Base-by-base conservation (phyloP, 2,113 vertebrate species). In the Hippoglossus stenolepis region DNA sequence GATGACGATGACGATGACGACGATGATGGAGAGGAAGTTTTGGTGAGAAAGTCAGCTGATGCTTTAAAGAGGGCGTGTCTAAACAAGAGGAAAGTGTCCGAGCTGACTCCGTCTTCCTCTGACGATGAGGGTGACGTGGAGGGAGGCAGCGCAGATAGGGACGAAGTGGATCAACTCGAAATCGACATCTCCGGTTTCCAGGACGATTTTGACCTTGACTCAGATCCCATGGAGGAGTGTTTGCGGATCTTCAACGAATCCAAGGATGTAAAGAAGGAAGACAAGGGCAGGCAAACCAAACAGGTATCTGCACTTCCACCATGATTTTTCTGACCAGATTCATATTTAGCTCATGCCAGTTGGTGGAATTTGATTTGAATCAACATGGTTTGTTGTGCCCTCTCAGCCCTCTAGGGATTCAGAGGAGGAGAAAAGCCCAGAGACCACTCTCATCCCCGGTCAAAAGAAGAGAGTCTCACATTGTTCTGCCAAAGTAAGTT, bases 381-480 rank as follows among this genome's bases (percentile, higher is more conserved):
- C 4, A 24, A 68, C 23, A 28, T 56, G 28, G 23, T 3, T 0
- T 74, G 10, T 76, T 82, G 9, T 90, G n/a, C 20, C 9, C 62
- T 74, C 57, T 73, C 83, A 94, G 94, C 80, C 68, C 21, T 78
- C 79, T 0, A 90, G 73, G 75, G 92, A 96, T 54, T 93, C 94
- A 8, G 94, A 93, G 17, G 90, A 81, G 5, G 94, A 96, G 62
- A 94, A 91, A 47, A 92, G 90, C 69, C 68, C 90, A n/a, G 95
- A 94, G 8, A 96, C 96, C 26, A 96, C 96, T 4, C 93, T 98
- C 76, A 93, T 98, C 82, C 96, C 97, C 0, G 97, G 98, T 3
- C 98, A 99, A 71, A 98, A 97, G 92, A 96, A 96, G 88, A 96
- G 98, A 87, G 96, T 99, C 68, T 98, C 98, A 20, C 98, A 99